Conservation (phyloP, 2,888 invertebrate genomes). For the Watsonalla binaria region DNA sequence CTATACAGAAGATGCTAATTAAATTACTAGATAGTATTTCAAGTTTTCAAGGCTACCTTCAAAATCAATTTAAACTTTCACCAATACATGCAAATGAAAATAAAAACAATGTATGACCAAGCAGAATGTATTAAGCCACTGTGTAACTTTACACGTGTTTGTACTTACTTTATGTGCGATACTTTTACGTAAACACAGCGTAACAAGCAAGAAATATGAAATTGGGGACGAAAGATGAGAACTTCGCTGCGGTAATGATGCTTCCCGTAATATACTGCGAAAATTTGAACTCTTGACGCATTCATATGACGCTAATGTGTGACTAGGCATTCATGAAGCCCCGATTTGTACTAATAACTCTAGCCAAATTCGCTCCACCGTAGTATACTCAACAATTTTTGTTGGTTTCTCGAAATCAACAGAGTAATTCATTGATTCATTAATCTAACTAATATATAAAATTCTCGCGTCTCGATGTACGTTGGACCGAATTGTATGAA, state of each 20-base stretch:
- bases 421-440: too few relatives aligned
- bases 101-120: constrained; percentile 6
- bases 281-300: not conserved
- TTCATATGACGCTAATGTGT: not conserved
- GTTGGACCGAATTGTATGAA: too few relatives aligned
- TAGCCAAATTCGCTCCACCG: too few relatives aligned
- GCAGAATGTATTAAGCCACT: constrained; percentile 8
- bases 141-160: constrained; percentile 15
- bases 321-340: not conserved
- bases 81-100: constrained; percentile 10
- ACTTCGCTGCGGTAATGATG: not conserved
- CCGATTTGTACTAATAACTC: not conserved
- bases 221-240: not conserved
- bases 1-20: too few relatives aligned
- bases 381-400: too few relatives aligned
- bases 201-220: constrained; percentile 1
- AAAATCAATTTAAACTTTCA: constrained; percentile 12
- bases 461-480: too few relatives aligned
- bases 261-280: not conserved
- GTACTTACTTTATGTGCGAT: constrained; percentile 9
- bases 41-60: too few relatives aligned
- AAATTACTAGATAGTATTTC: too few relatives aligned
- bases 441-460: too few relatives aligned
- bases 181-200: constrained; percentile 8
- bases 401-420: too few relatives aligned